Evolutionary conservation across 1,140 invertebrate genomes (phyloP).

Genomic region (Spodoptera frugiperda): DNA sequence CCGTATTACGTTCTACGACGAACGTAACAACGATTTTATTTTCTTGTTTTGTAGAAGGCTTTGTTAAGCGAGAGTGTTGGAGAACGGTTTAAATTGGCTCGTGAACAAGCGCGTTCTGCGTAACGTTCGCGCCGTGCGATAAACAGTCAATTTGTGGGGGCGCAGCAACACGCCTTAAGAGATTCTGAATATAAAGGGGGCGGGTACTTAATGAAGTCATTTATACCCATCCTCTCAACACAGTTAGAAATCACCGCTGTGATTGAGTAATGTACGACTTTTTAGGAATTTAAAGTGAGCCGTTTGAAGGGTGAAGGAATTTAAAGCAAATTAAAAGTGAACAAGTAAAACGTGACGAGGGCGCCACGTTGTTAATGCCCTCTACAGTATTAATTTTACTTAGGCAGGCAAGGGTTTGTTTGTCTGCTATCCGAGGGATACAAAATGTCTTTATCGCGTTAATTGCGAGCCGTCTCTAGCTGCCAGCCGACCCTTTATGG

Average conservation of each 20-base stretch:
- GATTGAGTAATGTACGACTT: slow-evolving; percentile 48
- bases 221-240: slow-evolving; percentile 61
- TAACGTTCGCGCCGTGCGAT: slow-evolving; percentile 65
- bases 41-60: slow-evolving; percentile 68
- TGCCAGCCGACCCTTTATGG: slow-evolving; percentile 48
- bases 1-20: slow-evolving; percentile 56
- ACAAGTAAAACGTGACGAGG: slow-evolving; percentile 10
- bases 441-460: slow-evolving; percentile 70
- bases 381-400: slow-evolving; percentile 62
- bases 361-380: slow-evolving; percentile 49
- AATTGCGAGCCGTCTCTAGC: slow-evolving; percentile 63
- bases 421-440: slow-evolving; percentile 57
- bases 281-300: slow-evolving; percentile 19
- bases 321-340: slow-evolving; percentile 35
- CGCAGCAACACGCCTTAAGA: slow-evolving; percentile 63
- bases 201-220: slow-evolving; percentile 71
- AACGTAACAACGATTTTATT: slow-evolving; percentile 68
- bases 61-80: slow-evolving; percentile 58
- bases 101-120: slow-evolving; percentile 68
- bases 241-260: slow-evolving; percentile 49
- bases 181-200: slow-evolving; percentile 65
- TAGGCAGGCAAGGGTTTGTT: slow-evolving; percentile 58
- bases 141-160: slow-evolving; percentile 75
- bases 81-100: slow-evolving; percentile 73
- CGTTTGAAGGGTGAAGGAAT: slow-evolving; percentile 9